phyloP scores from a whole-genome alignment of 2,888 invertebrate genomes.

The Rotaria macrura region DNA sequence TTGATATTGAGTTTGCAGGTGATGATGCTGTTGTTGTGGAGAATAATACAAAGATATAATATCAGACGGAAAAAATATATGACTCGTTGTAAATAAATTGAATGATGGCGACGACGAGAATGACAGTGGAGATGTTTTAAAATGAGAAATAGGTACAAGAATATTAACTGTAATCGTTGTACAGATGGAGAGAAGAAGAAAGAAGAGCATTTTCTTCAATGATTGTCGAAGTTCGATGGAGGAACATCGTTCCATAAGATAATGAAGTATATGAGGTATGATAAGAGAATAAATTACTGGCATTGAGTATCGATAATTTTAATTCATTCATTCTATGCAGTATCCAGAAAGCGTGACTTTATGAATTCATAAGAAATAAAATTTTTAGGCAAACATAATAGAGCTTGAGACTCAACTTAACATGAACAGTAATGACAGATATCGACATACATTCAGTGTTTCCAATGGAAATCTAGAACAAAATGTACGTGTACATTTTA shows the following conservation, averaged over 20 bases:
- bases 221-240: not conserved
- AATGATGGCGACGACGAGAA: not conserved
- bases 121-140: not conserved
- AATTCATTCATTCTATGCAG: not conserved
- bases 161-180: not conserved
- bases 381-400: too few species aligned
- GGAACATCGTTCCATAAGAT: not conserved
- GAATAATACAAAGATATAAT: not conserved
- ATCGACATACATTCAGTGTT: too few species aligned
- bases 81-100: not conserved
- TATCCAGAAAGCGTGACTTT: not conserved
- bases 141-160: not conserved
- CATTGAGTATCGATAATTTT: not conserved
- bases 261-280: not conserved
- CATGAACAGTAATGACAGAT: too few species aligned
- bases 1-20: not conserved
- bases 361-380: not conserved
- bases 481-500: too few species aligned
- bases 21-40: not conserved
- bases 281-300: not conserved
- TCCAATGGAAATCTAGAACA: too few species aligned
- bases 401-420: too few species aligned
- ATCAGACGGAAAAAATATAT: not conserved
- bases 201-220: not conserved
- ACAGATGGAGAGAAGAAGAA: not conserved